A percentile compares a stretch with the other conserved stretches of the same genome.
phyloP scores from a whole-genome alignment of 2,797 vertebrate species.

The Falco peregrinus region DNA sequence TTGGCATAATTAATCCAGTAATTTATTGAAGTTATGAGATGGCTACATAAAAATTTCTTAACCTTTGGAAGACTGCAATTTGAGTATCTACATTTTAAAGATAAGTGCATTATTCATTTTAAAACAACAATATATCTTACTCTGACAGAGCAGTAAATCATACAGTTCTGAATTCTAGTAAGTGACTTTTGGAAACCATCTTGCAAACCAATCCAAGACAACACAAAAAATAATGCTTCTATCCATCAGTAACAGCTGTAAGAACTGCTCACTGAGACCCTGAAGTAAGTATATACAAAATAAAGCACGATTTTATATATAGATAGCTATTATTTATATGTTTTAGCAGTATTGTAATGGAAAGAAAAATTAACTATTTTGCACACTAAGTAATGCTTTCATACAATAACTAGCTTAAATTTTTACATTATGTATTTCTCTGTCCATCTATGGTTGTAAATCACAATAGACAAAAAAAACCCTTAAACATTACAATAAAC shows the following conservation, averaged over 20 bases:
- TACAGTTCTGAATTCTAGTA: not conserved
- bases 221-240: not conserved
- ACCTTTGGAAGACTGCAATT: not conserved
- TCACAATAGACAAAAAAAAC: not conserved
- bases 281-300: not conserved
- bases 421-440: not conserved
- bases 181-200: not conserved
- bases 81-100: not conserved
- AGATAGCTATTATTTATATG: accelerated
- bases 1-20: not conserved
- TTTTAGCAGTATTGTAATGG: not conserved
- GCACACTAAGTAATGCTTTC: not conserved
- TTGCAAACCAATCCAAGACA: not conserved
- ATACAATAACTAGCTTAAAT: not conserved
- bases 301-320: not conserved
- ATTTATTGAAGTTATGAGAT: not conserved
- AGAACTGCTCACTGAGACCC: not conserved
- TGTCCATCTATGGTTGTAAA: not conserved
- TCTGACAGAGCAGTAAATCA: not conserved
- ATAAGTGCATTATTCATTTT: not conserved
- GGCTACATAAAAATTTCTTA: not conserved
- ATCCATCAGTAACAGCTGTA: not conserved
- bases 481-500: not conserved
- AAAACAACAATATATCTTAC: not conserved
- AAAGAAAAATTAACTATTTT: not conserved